These are phyloP conservation scores for Chalcosyrphus nemorum DNA, from an alignment of 2,888 invertebrate species.

Conservation along the genomic window DNA sequence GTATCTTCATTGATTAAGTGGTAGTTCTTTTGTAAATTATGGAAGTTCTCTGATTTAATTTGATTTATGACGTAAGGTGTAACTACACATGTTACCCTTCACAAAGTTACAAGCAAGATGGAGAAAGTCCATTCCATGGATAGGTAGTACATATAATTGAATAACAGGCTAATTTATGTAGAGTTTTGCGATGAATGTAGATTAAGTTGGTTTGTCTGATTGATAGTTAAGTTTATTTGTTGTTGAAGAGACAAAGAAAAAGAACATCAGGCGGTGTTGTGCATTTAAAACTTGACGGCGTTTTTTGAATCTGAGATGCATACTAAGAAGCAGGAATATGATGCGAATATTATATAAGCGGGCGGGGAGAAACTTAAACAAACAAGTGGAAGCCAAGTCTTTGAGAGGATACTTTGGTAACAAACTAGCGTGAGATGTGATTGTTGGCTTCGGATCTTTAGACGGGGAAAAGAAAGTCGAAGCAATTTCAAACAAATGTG, in stretches of 20 bases:
- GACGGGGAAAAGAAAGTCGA: conserved; percentile 40
- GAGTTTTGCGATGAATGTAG: conserved; percentile 39
- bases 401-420: conserved; percentile 20
- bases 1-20: conserved; percentile 6
- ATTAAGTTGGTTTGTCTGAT: conserved; percentile 49
- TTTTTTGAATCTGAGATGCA: conserved; percentile 39
- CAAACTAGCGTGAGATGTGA: conserved; percentile 3
- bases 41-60: not conserved
- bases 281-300: conserved; percentile 60
- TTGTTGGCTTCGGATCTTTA: not conserved
- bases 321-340: conserved; percentile 61
- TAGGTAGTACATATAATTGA: conserved; percentile 30
- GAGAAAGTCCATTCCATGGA: conserved; percentile 57
- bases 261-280: conserved; percentile 32
- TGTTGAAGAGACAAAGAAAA: conserved; percentile 39
- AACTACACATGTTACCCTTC: not conserved
- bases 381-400: conserved; percentile 7
- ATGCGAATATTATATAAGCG: conserved; percentile 68
- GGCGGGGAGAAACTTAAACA: conserved; percentile 28
- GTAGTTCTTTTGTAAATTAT: not conserved
- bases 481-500: conserved; percentile 33
- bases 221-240: conserved; percentile 37
- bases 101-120: not conserved
- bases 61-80: not conserved
- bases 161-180: conserved; percentile 45